phyloP scores from a whole-genome alignment of 53 echinoderm and acorn worm genomes.

The Crossaster papposus region DNA sequence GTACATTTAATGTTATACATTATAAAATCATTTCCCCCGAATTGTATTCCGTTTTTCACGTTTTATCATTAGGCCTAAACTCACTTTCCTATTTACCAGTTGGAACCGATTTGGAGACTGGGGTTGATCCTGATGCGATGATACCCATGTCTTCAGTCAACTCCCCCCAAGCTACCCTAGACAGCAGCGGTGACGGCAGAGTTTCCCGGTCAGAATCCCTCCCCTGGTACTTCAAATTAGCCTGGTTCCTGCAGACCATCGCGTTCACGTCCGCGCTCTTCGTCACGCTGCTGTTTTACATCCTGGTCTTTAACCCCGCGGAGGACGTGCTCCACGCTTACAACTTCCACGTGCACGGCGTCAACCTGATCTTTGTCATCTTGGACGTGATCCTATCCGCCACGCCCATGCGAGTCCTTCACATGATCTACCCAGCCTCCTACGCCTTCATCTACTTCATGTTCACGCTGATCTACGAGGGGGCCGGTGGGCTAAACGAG shows the following conservation, averaged over 20 bases:
- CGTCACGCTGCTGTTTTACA: slow-evolving; percentile 74
- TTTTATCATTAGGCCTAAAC: no score
- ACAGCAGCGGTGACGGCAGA: no score
- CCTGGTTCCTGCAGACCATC: slow-evolving; percentile 73
- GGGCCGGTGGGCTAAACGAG: slow-evolving; percentile 76
- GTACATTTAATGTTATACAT: no score
- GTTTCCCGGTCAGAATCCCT: neutral
- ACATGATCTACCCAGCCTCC: slow-evolving; percentile 67
- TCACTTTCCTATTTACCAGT: no score
- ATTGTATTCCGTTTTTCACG: no score
- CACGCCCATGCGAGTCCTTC: slow-evolving; percentile 77
- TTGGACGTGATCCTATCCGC: slow-evolving; percentile 73
- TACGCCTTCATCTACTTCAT: slow-evolving; percentile 69
- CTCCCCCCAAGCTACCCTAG: no score
- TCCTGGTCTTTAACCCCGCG: slow-evolving; percentile 66
- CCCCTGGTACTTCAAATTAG: slow-evolving; percentile 73
- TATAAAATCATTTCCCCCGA: no score
- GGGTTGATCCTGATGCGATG: neutral
- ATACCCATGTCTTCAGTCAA: slow-evolving; percentile 8
- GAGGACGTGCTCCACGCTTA: slow-evolving; percentile 23
- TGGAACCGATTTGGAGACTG: no score
- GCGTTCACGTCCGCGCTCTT: slow-evolving; percentile 61
- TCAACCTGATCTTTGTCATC: slow-evolving; percentile 67
- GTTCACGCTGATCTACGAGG: slow-evolving; percentile 75
- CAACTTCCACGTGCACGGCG: slow-evolving; percentile 80